Evolutionary conservation across 2,113 vertebrate genomes (phyloP), one percentile per base, ranked within the genome.

Genomic region (Callithrix jacchus): DNA sequence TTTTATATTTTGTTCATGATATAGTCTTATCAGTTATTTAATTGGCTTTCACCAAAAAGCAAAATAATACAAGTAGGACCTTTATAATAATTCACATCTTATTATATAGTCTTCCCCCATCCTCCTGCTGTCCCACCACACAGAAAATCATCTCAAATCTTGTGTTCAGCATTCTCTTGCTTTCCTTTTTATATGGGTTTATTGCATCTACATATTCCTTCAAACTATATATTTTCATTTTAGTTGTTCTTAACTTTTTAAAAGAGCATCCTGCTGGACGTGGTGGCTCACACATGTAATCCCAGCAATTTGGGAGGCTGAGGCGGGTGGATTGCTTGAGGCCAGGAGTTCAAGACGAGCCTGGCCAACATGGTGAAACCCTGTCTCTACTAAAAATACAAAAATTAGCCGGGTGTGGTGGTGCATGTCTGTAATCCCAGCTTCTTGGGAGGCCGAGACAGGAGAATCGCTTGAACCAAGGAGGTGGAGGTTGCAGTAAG

Each of bases 161-260:
- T 71, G 35, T 21, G 54, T 61, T 83, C 32, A 32, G 32, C 70
- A 16, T 56, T 87, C 45, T n/a, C 8, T 89, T 54, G 16, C 27
- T 92, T 52, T 81, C 40, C 52, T 90, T 97, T 70, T 90, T n/a
- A 45, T 35, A 10, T 42, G 66, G 45, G 25, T 87, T 76, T 77
- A 23, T 77, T 81, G 74, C n/a, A 54, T 64, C 16, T 96, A 18
- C 64, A 25, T 58, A 23, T 58, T 58, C 56, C 56, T 58, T 58
- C 56, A 58, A 58, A 58, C 8, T 42, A 42, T 40, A n/a, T 54
- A 5, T 80, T 89, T 96, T 89, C 47, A 49, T 86, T 89, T 80
- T 84, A 54, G 32, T 84, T 91, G 45, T 71, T 66, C 89, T 94
- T 37, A 58, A 83, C 27, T 88, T 94, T 94, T 61, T 37, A 32